Evolutionary conservation across 2,888 invertebrate species (phyloP).

Genomic region (Eugnorisma glareosa): DNA sequence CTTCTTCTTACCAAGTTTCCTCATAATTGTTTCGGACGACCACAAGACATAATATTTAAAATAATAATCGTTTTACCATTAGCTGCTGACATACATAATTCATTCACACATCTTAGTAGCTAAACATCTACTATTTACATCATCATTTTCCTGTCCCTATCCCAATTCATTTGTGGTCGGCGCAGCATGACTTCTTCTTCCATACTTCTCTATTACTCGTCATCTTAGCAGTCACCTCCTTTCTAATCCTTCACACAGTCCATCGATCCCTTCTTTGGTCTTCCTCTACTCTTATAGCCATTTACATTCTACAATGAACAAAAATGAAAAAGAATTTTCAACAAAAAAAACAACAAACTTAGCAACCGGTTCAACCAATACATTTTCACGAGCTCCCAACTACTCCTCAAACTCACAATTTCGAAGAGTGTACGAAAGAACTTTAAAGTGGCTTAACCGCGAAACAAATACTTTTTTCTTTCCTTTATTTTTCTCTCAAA

Average conservation of each 20-base stretch:
- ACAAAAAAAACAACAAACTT: slow-evolving; percentile 4
- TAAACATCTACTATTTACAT: not conserved
- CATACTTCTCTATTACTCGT: too few species aligned
- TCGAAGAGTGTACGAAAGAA: slow-evolving; percentile 26
- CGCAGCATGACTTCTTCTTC: too few species aligned
- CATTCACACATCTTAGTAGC: too few species aligned
- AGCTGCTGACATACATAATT: too few species aligned
- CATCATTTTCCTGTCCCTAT: too few species aligned
- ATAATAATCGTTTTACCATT: too few species aligned
- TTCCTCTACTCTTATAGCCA: too few species aligned
- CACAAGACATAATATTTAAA: not conserved
- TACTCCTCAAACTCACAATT: slow-evolving; percentile 45
- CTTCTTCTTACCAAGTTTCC: not conserved
- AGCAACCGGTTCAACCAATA: slow-evolving; percentile 15
- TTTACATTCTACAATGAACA: not conserved
- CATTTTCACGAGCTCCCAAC: slow-evolving; percentile 34
- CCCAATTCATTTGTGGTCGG: too few species aligned
- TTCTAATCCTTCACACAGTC: too few species aligned
- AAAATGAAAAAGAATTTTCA: not conserved
- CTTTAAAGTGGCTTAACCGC: slow-evolving; percentile 36
- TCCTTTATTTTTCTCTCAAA: not conserved
- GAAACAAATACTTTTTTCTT: slow-evolving; percentile 26
- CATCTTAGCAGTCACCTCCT: too few species aligned
- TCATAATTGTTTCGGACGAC: not conserved
- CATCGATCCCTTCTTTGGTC: too few species aligned